phyloP scores from a whole-genome alignment of 1,140 invertebrate species.

The Cepaea nemoralis region DNA sequence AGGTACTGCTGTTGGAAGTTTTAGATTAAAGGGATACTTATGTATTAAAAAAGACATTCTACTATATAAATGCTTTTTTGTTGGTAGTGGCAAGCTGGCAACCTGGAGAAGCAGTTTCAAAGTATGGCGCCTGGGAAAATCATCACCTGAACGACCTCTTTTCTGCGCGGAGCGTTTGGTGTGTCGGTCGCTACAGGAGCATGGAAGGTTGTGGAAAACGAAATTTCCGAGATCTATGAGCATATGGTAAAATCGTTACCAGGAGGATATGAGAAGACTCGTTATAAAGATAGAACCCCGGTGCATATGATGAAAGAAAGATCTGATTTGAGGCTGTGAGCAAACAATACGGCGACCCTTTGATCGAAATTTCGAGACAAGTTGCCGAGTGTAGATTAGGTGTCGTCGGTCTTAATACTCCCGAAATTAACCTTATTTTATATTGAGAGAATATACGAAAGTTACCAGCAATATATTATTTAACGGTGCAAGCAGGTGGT shows the following conservation, averaged over 20 bases:
- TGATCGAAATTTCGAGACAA: neutral
- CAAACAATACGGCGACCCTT: neutral
- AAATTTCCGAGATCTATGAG: neutral
- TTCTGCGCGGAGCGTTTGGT: neutral
- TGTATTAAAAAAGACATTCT: no score
- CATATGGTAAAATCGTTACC: slow-evolving; percentile 3
- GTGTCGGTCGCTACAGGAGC: neutral
- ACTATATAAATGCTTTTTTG: no score
- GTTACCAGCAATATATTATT: no score
- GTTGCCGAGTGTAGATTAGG: no score
- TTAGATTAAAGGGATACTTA: no score
- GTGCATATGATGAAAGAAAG: neutral
- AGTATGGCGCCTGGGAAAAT: slow-evolving; percentile 5
- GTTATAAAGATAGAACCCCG: neutral
- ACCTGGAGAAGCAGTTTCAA: neutral
- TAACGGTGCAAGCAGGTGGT: no score
- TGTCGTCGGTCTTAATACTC: no score
- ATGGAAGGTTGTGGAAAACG: slow-evolving; percentile 3
- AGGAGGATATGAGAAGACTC: neutral
- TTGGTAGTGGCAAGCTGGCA: neutral
- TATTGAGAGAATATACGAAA: no score
- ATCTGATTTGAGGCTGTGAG: neutral
- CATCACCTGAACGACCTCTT: neutral
- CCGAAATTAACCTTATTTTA: no score
- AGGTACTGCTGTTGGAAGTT: no score